Percentiles rank a stretch among this genome's conserved stretches.
These are phyloP conservation scores for Stenotaenia linearis DNA, from an alignment of 2,888 invertebrate genomes.

Conservation along the genomic window DNA sequence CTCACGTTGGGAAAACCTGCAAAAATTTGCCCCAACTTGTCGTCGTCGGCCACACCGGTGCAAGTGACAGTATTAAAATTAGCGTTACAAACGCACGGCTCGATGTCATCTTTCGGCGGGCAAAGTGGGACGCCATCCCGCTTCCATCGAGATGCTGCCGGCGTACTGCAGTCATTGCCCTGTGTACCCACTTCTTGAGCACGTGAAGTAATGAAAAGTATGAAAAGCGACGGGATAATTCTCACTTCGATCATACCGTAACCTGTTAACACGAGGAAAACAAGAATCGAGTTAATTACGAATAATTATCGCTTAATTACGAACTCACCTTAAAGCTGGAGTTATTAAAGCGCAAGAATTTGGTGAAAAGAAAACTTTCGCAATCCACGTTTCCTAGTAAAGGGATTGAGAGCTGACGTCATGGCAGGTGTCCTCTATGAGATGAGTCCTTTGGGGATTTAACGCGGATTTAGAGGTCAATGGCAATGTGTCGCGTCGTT, in stretches of 20 bases:
- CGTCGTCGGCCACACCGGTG: not conserved
- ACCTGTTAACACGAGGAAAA: not conserved
- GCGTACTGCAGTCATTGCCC: slow-evolving; percentile 11
- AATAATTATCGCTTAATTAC: not conserved
- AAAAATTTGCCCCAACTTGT: not conserved
- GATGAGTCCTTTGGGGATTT: not conserved
- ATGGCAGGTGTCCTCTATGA: not conserved
- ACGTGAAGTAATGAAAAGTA: not conserved
- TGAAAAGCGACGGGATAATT: not conserved
- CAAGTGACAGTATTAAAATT: slow-evolving; percentile 13
- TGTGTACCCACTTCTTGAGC: not conserved
- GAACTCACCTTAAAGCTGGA: not conserved
- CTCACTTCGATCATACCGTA: not conserved
- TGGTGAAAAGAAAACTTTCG: not conserved
- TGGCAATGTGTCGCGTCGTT: not conserved
- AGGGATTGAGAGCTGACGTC: not conserved
- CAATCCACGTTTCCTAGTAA: not conserved
- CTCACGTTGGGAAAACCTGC: not conserved
- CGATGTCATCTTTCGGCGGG: not conserved
- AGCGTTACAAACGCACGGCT: slow-evolving; percentile 21
- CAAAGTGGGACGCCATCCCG: not conserved
- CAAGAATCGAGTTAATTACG: not conserved
- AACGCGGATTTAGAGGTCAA: not conserved
- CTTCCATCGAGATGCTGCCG: not conserved
- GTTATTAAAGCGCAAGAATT: not conserved